phyloP scores from a whole-genome alignment of 37 sponge, comb jelly and placozoan species.

The Tethya wilhelma region DNA sequence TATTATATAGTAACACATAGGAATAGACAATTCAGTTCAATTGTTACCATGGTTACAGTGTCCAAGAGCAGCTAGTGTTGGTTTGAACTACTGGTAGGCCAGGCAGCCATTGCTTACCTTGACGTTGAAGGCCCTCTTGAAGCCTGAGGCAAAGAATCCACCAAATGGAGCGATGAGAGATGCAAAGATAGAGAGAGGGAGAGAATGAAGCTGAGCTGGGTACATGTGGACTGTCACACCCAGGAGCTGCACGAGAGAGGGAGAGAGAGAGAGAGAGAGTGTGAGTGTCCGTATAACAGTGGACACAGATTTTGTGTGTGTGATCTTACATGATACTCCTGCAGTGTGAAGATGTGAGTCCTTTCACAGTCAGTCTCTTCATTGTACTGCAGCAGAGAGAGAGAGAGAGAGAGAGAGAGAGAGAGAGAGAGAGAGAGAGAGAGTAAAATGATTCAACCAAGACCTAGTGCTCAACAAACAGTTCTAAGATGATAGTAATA shows the following conservation, averaged over 20 bases:
- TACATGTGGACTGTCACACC: constrained; percentile 50
- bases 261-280: constrained; percentile 7
- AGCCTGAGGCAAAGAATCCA: constrained; percentile 99
- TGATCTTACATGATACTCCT: constrained; percentile 38
- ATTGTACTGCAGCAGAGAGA: constrained; percentile 9
- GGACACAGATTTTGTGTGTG: neutral
- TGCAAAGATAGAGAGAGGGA: constrained; percentile 87
- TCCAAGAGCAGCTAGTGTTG: no score
- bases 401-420: neutral
- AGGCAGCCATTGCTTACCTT: no score
- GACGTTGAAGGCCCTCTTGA: constrained; percentile 95
- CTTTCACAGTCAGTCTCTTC: constrained; percentile 21
- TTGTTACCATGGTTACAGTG: no score
- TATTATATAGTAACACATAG: no score
- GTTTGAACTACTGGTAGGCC: no score
- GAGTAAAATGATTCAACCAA: constrained; percentile 5
- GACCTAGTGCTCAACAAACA: neutral
- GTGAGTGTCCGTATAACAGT: neutral
- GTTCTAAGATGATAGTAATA: no score
- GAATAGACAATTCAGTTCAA: no score
- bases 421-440: neutral
- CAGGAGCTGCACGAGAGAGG: constrained; percentile 18
- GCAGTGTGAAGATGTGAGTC: constrained; percentile 14
- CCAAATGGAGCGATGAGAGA: constrained; percentile 99
- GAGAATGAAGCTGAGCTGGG: constrained; percentile 86